phyloP scores from a whole-genome alignment of 2,888 invertebrate species.

The Carterocephalus palaemon region DNA sequence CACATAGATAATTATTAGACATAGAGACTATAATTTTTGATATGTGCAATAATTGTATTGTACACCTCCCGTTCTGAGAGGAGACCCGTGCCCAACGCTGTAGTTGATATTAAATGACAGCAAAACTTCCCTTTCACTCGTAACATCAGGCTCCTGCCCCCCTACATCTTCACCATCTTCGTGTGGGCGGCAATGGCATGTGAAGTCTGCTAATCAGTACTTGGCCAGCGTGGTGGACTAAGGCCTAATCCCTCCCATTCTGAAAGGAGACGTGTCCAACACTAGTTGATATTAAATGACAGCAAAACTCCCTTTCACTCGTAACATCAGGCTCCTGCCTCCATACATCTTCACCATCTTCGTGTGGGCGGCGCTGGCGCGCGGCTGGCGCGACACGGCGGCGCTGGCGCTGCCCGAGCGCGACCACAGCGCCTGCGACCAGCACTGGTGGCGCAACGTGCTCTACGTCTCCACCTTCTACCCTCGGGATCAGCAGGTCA shows the following conservation, averaged over 20 bases:
- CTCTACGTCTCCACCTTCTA: constrained; percentile 81
- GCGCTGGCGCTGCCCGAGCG: constrained; percentile 72
- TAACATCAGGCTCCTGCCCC: constrained; percentile 76
- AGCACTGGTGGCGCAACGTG: constrained; percentile 82
- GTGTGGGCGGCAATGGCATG: constrained; percentile 65
- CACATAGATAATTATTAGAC: no score
- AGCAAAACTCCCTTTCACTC: neutral
- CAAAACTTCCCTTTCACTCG: neutral
- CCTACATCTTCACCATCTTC: constrained; percentile 79
- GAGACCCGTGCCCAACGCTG: no score
- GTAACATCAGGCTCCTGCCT: constrained; percentile 73
- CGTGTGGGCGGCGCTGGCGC: constrained; percentile 63
- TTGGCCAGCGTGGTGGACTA: no score
- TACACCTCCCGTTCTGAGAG: no score
- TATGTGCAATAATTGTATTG: no score
- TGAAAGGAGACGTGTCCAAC: no score
- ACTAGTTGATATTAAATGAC: no score
- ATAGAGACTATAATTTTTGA: no score
- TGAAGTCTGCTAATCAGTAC: no score
- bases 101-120: no score
- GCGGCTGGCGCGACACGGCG: constrained; percentile 42
- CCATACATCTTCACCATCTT: constrained; percentile 80
- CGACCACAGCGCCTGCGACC: constrained; percentile 78
- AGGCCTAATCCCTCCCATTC: no score
- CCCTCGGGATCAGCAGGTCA: constrained; percentile 79